Evolutionary conservation across 2,888 invertebrate genomes (phyloP).

Genomic region (Monopis laevigella): DNA sequence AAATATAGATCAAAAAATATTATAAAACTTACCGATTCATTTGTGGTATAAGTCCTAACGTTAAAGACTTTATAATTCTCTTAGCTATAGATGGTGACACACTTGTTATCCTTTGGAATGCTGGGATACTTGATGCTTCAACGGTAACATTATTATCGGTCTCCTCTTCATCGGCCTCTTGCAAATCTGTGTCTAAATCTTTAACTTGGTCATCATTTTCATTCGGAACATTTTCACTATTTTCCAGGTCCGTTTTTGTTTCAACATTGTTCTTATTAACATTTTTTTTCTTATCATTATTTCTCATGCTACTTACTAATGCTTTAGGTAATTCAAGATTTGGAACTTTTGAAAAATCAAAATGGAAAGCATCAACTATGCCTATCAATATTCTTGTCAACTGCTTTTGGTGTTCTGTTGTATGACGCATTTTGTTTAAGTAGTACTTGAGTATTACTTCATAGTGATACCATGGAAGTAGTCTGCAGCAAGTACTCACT

Average conservation of each 20-base stretch:
- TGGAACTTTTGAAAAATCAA: conserved; percentile 77
- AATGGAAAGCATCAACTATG: conserved; percentile 92
- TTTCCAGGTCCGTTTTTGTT: conserved; percentile 21
- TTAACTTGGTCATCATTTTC: conserved; percentile 21
- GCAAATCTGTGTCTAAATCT: conserved; percentile 40
- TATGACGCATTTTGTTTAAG: conserved; percentile 76
- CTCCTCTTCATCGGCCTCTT: conserved; percentile 46
- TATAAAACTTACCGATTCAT: conserved; percentile 69
- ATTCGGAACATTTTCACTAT: conserved; percentile 7
- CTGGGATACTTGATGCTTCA: conserved; percentile 33
- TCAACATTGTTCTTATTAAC: conserved; percentile 21
- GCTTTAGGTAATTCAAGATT: conserved; percentile 44
- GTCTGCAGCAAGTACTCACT: conserved; percentile 76
- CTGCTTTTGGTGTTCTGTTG: conserved; percentile 83
- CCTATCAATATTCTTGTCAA: conserved; percentile 78
- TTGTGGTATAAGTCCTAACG: conserved; percentile 79
- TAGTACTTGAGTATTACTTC: conserved; percentile 84
- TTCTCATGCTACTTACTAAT: conserved; percentile 31
- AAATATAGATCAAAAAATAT: background rate
- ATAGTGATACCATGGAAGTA: conserved; percentile 92
- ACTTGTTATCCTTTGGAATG: conserved; percentile 54
- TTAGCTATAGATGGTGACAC: conserved; percentile 79
- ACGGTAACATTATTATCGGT: conserved; percentile 34
- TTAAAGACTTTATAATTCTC: conserved; percentile 76
- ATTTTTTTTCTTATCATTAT: conserved; percentile 23